Evolutionary conservation across 2,113 vertebrate species (phyloP), one percentile per base, ranked within the genome.

Genomic region (Gobius niger): DNA sequence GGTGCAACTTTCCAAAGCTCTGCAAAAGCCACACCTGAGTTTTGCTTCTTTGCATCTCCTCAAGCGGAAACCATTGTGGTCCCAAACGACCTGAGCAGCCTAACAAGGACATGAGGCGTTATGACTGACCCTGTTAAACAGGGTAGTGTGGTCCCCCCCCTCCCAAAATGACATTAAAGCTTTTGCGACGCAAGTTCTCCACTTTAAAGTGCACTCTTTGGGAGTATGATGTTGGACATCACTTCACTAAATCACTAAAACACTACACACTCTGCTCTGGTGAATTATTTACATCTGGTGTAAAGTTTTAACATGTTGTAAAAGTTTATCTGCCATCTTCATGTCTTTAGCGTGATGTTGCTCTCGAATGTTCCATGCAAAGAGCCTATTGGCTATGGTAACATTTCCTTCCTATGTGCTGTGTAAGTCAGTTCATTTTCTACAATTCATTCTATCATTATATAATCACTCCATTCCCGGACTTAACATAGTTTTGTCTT

Each of bases 11-110:
- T 46, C 64, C 59, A 70, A 47, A 63, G 72, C 70, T 72, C 64
- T 70, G 57, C 44, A 40, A 65, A 8, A 18, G 68, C 49, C 67
- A 80, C 84, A 86, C 78, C 84, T 80, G 80, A 85, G 66, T 59
- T 56, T 34, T 75, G 57, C 73, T 83, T 67, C 76, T 81, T 76
- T 75, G 76, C 67, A 81, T 44, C 72, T 74, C 67, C 52, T 80
- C 77, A 63, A 47, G 70, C 65, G 78, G 77, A 81, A 57, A 82
- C 19, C 62, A 56, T 78, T 66, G 44, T 40, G 68, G 82, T 71
- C 65, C 75, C 74, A 52, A 70, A 57, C 74, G 77, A 74, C 63
- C 56, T 15, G 49, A 75, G 67, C 69, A 73, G 69, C 63, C 56
- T 44, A 44, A 80, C 82, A n/a, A 53, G 72, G 44, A 68, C n/a